These are phyloP conservation scores for Enteromius radiatus DNA, from an alignment of 2,797 vertebrate species.

Conservation along the genomic window DNA sequence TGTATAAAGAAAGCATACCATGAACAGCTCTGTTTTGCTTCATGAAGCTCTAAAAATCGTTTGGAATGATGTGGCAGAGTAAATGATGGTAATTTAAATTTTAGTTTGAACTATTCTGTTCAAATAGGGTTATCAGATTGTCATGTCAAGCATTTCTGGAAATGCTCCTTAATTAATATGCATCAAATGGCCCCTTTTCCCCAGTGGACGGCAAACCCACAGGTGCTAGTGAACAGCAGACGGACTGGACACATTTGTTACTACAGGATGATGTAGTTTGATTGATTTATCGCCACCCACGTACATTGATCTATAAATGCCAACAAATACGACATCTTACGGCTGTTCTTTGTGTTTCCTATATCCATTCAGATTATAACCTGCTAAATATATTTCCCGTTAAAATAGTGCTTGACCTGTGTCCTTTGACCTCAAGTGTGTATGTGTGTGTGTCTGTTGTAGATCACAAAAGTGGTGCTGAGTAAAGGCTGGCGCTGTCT, in stretches of 20 bases:
- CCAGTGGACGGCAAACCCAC: not conserved
- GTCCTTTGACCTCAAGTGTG: conserved; percentile 34
- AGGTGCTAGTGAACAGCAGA: not conserved
- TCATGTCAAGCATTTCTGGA: not conserved
- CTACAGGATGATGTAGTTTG: not conserved
- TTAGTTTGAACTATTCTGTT: not conserved
- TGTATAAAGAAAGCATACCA: not conserved
- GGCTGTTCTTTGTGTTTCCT: conserved; percentile 3
- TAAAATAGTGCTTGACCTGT: not conserved
- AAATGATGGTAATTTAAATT: not conserved
- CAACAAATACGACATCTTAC: conserved; percentile 8
- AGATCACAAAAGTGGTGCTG: conserved; percentile 97
- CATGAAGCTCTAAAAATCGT: not conserved
- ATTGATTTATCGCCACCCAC: conserved; percentile 35
- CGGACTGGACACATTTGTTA: not conserved
- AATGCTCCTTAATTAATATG: not conserved
- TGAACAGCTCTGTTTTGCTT: not conserved
- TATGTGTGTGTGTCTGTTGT: conserved; percentile 34
- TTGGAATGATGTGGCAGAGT: not conserved
- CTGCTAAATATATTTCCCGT: conserved; percentile 18
- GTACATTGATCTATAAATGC: conserved; percentile 43
- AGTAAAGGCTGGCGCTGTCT: conserved; percentile 98
- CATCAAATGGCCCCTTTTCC: not conserved
- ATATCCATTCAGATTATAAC: not conserved
- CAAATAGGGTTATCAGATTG: not conserved